Conservation (phyloP, 2,113 vertebrate genomes). For the Crocuta crocuta region DNA sequence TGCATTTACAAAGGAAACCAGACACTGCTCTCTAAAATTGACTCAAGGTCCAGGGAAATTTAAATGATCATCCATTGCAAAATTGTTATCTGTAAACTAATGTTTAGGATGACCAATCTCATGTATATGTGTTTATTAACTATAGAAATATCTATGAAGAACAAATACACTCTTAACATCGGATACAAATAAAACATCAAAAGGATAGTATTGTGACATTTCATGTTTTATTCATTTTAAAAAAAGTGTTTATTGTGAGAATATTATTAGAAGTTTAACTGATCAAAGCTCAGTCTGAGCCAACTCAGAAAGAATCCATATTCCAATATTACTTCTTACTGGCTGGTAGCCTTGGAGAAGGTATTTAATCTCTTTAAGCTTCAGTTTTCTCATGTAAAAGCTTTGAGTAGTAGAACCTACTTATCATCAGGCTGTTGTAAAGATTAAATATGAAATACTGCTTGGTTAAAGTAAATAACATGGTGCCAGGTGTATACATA, state of each 20-base stretch:
- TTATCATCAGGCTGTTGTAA: not conserved
- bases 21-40: not conserved
- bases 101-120: not conserved
- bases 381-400: not conserved
- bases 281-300: not conserved
- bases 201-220: not conserved
- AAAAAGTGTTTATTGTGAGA: slow-evolving; percentile 4
- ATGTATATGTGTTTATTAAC: not conserved
- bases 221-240: slow-evolving; percentile 28
- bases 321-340: not conserved
- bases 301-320: not conserved
- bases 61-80: not conserved
- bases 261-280: slow-evolving; percentile 12
- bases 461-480: not conserved
- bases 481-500: not conserved
- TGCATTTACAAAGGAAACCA: not conserved
- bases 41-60: not conserved
- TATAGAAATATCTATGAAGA: not conserved
- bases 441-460: not conserved
- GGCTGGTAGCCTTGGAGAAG: not conserved
- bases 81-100: not conserved
- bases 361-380: slow-evolving; percentile 4
- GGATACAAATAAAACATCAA: not conserved
- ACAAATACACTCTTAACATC: not conserved
- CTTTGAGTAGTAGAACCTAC: not conserved